Conservation (phyloP, 2,113 vertebrate species). For the Platysteira castanea region DNA sequence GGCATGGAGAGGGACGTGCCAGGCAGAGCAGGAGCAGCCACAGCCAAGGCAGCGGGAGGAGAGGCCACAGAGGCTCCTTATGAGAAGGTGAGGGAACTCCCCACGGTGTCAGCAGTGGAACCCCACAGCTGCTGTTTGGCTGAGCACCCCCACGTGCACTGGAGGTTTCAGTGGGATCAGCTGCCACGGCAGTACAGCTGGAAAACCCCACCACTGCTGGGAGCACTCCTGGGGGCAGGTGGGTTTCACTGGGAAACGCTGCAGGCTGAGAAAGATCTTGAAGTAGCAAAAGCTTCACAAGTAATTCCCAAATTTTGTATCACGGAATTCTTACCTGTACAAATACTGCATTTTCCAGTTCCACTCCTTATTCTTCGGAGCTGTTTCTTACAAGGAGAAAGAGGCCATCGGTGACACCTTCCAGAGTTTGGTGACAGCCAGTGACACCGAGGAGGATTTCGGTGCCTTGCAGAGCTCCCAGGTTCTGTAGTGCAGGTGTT, state of each 20-base stretch:
- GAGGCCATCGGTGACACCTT: background rate
- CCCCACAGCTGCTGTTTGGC: background rate
- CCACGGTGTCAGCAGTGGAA: background rate
- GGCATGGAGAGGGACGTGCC: fast-evolving
- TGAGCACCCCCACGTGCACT: fast-evolving
- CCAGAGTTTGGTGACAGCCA: conserved; percentile 75
- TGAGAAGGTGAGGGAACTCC: conserved; percentile 39
- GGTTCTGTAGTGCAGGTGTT: background rate
- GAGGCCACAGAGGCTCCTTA: background rate
- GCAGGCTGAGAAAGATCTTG: background rate
- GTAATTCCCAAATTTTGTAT: background rate
- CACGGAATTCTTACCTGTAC: background rate
- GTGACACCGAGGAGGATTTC: conserved; percentile 77
- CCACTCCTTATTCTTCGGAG: conserved; percentile 84
- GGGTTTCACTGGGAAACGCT: background rate
- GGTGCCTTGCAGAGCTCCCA: background rate
- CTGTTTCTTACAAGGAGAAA: conserved; percentile 66
- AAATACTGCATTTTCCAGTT: conserved; percentile 69
- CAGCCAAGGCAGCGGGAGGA: fast-evolving
- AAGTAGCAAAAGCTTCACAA: background rate
- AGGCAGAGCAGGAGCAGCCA: background rate
- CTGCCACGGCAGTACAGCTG: background rate
- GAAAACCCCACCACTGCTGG: background rate
- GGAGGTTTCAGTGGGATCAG: background rate
- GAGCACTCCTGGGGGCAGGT: background rate